Conservation (phyloP, 2,888 invertebrate genomes). For the Tetropium fuscum region DNA sequence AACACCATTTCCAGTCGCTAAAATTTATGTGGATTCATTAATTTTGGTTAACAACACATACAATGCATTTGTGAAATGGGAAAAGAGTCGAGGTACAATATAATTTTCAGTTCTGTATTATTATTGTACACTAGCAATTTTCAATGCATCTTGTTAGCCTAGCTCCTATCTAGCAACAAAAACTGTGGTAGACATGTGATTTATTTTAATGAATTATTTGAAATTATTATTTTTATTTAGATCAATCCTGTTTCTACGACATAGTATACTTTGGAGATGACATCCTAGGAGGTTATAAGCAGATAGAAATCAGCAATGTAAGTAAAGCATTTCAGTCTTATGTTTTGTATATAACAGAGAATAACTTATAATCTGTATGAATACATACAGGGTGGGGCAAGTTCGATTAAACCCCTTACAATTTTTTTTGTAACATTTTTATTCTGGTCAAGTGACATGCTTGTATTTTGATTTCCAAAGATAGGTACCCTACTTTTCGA, state of each 20-base stretch:
- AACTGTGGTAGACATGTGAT: no score
- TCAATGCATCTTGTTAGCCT: no score
- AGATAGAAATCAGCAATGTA: conserved; percentile 43
- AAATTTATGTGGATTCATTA: background rate
- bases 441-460: no score
- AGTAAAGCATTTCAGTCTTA: conserved; percentile 29
- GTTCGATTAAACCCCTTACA: no score
- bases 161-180: no score
- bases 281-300: conserved; percentile 27
- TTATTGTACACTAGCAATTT: no score
- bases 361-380: background rate
- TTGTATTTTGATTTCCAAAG: no score
- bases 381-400: no score
- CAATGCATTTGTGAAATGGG: conserved; percentile 1
- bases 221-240: conserved; percentile 47
- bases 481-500: no score
- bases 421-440: no score
- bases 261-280: conserved; percentile 49
- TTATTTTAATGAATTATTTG: background rate
- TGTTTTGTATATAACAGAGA: background rate
- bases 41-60: background rate
- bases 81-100: background rate
- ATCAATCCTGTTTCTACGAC: conserved; percentile 57
- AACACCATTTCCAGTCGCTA: conserved; percentile 1
- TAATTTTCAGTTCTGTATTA: background rate